These are phyloP conservation scores for Molorchus minor DNA, from an alignment of 2,888 invertebrate species.

Conservation along the genomic window DNA sequence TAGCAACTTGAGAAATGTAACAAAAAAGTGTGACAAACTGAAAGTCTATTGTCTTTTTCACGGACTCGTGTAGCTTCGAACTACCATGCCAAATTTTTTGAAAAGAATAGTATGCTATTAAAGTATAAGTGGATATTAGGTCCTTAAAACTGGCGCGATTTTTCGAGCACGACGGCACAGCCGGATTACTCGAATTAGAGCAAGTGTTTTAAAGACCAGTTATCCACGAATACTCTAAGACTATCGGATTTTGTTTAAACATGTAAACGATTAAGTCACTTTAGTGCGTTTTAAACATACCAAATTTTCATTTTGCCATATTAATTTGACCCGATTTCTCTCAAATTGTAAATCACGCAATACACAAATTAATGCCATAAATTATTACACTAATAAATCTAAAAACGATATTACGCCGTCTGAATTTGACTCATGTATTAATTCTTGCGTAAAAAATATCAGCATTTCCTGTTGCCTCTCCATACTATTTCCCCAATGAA, in stretches of 20 bases:
- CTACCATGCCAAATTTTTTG: too few species aligned
- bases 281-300: neutral
- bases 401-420: neutral
- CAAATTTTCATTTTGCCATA: neutral
- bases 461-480: slow-evolving; percentile 6
- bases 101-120: too few species aligned
- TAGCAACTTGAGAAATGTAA: too few species aligned
- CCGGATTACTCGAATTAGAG: neutral
- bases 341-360: neutral
- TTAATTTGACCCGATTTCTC: neutral
- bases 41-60: too few species aligned
- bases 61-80: too few species aligned
- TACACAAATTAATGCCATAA: neutral
- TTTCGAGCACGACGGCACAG: neutral
- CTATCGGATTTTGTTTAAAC: neutral
- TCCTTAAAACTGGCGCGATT: neutral
- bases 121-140: too few species aligned
- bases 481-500: slow-evolving; percentile 24
- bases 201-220: neutral
- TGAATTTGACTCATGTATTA: neutral
- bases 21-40: too few species aligned
- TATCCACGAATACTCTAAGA: neutral
- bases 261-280: neutral
- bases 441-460: neutral
- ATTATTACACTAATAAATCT: neutral